Percentiles rank a stretch among this genome's conserved stretches.
Conservation (phyloP, 37 sponge, comb jelly and placozoan species). For the Aphrocallistes beatrix region DNA sequence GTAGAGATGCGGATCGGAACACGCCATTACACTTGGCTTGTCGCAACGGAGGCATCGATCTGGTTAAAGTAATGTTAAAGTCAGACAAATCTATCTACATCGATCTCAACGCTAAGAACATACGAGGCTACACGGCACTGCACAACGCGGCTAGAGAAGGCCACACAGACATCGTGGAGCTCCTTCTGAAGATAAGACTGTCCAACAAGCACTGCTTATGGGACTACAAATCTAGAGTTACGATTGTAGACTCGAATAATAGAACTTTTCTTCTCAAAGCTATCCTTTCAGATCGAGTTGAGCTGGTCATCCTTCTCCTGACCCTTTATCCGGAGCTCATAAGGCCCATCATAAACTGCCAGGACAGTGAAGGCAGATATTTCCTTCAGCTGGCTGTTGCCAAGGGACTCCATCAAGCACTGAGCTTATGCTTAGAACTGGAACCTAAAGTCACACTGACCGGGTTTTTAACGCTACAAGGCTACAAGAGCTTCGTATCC, state of each 20-base stretch:
- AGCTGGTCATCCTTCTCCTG: neutral
- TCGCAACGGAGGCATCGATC: neutral
- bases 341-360: neutral
- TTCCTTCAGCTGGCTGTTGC: neutral
- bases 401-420: neutral
- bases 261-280: neutral
- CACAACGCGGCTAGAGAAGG: neutral
- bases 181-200: neutral
- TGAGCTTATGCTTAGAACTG: neutral
- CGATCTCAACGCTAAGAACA: neutral
- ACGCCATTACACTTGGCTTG: conserved; percentile 2
- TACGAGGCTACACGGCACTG: neutral
- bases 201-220: no score
- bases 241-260: neutral
- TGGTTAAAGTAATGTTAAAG: neutral
- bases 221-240: no score
- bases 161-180: neutral
- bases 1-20: neutral
- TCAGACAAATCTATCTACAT: neutral
- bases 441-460: neutral
- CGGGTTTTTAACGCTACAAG: neutral
- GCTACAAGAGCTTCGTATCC: neutral
- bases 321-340: neutral
- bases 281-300: neutral
- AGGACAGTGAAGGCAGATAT: neutral